phyloP scores from a whole-genome alignment of 2,888 invertebrate genomes.

The Hypena proboscidalis region DNA sequence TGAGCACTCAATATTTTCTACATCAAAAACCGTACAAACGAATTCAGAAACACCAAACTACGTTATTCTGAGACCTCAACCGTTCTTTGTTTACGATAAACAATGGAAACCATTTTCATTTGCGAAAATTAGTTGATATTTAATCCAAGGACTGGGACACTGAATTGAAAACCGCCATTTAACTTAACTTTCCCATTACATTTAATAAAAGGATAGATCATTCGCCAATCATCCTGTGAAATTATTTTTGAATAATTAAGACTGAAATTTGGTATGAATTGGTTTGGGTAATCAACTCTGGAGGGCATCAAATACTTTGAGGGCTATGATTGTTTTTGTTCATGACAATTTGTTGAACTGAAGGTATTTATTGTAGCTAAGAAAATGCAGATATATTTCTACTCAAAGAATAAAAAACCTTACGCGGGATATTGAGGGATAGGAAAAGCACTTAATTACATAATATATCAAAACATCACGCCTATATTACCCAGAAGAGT shows the following conservation, averaged over 20 bases:
- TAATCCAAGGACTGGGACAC: constrained; percentile 26
- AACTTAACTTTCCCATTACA: constrained; percentile 36
- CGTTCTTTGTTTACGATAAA: constrained; percentile 26
- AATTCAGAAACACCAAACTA: constrained; percentile 17
- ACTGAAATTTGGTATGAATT: constrained; percentile 8
- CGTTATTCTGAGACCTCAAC: constrained; percentile 15
- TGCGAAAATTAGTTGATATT: constrained; percentile 39
- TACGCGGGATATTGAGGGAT: no score
- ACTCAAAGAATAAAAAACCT: no score
- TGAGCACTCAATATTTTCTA: no score
- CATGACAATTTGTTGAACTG: no score
- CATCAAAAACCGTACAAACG: background rate
- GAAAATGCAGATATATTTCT: no score
- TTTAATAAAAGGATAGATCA: constrained; percentile 33
- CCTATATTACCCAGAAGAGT: no score
- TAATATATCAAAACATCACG: no score
- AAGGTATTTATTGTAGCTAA: no score
- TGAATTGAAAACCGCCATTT: constrained; percentile 31
- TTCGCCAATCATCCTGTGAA: constrained; percentile 26
- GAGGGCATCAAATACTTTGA: constrained; percentile 17
- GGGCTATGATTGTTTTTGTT: background rate
- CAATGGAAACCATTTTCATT: constrained; percentile 34
- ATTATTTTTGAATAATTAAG: constrained; percentile 38
- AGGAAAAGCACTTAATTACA: no score
- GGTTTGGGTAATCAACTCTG: constrained; percentile 16